Evolutionary conservation across 2,888 invertebrate genomes (phyloP), one percentile per base, ranked within the genome.

Genomic region (Drosophila pseudotalamancana): DNA sequence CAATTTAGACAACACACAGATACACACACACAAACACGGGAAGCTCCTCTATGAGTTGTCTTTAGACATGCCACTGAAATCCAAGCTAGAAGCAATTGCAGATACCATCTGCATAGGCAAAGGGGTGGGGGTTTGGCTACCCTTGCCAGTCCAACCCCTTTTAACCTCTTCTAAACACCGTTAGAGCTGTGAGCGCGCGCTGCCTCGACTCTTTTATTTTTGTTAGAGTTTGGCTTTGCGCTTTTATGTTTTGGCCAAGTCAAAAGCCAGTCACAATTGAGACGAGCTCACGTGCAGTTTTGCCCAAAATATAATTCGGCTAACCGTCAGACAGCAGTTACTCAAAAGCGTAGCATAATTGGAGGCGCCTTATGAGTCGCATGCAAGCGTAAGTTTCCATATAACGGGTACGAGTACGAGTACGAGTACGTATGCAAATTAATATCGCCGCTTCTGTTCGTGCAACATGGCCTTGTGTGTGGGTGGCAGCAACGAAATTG

Each of bases 321-420:
- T 12, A 50, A 46, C 31, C 31, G 19, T 21, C 6, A 45, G 45
- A 4, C 27, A 43, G 18, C 27, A 43, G 18, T 3, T 6, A 39
- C 51, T 35, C 8, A 11, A 42, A 43, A 43, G 27, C 56, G 45
- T 62, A 80, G 77, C 88, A 87, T 87, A 88, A 61, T 56, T 67
- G 37, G 8, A 55, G 86, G 78, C 75, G 79, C 64, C 82, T 34
- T 62, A 88, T 88, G 89, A 83, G 77, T 65, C 88, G 89, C 77
- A 83, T 90, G 73, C 87, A 90, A 79, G 75, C 81, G 90, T 89
- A 74, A 89, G 90, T 88, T 65, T 45, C n/a, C n/a, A n/a, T n/a
- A n/a, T n/a, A n/a, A n/a, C n/a, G n/a, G n/a, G n/a, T n/a, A n/a
- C n/a, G n/a, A n/a, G n/a, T n/a, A n/a, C n/a, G n/a, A n/a, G n/a